These are phyloP conservation scores for Tyria jacobaeae DNA, from an alignment of 2,888 invertebrate genomes.

Conservation along the genomic window DNA sequence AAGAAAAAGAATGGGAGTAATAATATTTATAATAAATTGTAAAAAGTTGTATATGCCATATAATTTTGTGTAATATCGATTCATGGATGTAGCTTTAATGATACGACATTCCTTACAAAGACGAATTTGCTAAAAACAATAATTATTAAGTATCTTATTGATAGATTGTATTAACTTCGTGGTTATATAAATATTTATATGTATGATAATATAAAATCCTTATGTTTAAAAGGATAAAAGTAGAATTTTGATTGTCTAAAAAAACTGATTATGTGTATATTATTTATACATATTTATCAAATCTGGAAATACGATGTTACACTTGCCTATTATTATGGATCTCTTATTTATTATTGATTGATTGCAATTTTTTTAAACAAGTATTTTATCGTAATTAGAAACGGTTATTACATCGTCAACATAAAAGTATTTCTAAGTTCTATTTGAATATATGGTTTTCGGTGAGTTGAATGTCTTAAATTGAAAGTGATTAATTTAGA, in stretches of 20 bases:
- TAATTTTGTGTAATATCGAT: slow-evolving; percentile 12
- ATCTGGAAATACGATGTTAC: slow-evolving; percentile 5
- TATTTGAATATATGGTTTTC: too few species aligned
- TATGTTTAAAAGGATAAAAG: slow-evolving; percentile 9
- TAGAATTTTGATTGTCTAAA: background rate
- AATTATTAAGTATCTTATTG: slow-evolving; percentile 10
- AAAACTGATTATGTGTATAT: background rate
- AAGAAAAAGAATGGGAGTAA: slow-evolving; percentile 29
- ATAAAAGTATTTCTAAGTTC: too few species aligned
- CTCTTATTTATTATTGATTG: slow-evolving; percentile 1
- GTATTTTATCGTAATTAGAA: too few species aligned
- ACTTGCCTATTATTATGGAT: slow-evolving; percentile 11
- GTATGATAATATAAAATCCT: slow-evolving; percentile 10
- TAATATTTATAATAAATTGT: slow-evolving; percentile 19
- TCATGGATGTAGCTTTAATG: slow-evolving; percentile 26
- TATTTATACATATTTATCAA: background rate
- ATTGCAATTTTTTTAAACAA: background rate
- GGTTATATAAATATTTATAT: slow-evolving; percentile 13
- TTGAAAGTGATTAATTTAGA: too few species aligned
- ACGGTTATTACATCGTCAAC: too few species aligned
- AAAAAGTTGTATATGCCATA: slow-evolving; percentile 23
- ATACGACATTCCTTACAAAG: slow-evolving; percentile 41
- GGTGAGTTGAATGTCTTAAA: too few species aligned
- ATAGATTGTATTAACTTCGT: slow-evolving; percentile 13
- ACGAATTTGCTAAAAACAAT: slow-evolving; percentile 25